Conservation (phyloP, 1,140 invertebrate species). For the Anagrus nilaparvatae region DNA sequence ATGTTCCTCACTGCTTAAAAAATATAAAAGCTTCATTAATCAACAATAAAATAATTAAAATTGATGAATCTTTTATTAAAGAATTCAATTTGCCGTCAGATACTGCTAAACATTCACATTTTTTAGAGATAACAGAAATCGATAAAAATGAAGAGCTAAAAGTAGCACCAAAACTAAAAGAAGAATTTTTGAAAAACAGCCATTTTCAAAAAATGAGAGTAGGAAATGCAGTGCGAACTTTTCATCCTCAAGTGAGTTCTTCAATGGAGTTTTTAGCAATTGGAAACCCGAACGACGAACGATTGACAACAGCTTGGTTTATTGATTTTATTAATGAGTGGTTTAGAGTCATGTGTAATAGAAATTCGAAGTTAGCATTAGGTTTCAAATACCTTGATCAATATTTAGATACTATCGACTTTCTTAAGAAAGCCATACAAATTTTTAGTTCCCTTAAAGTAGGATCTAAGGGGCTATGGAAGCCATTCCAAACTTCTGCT, state of each 20-base stretch:
- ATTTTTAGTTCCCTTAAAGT: too few relatives aligned
- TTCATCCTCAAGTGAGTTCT: neutral
- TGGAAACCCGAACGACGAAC: neutral
- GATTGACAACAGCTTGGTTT: slow-evolving; percentile 14
- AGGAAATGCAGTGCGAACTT: neutral
- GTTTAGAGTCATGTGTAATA: slow-evolving; percentile 11
- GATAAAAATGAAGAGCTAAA: slow-evolving; percentile 1
- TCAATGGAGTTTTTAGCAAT: slow-evolving; percentile 1
- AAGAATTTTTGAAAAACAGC: slow-evolving; percentile 3
- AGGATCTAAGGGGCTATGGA: too few relatives aligned
- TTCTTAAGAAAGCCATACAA: too few relatives aligned
- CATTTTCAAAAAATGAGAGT: slow-evolving; percentile 6
- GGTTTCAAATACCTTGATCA: too few relatives aligned
- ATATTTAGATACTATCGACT: too few relatives aligned
- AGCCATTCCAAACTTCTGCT: too few relatives aligned
- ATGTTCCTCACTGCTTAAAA: slow-evolving; percentile 6
- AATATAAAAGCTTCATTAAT: slow-evolving; percentile 8
- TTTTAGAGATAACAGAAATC: neutral
- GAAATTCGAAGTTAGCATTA: too few relatives aligned
- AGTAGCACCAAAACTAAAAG: slow-evolving; percentile 8
- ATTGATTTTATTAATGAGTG: slow-evolving; percentile 6
- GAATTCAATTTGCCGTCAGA: slow-evolving; percentile 6
- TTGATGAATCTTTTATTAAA: neutral
- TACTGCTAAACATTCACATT: neutral
- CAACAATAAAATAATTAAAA: slow-evolving; percentile 2